phyloP scores from a whole-genome alignment of 2,113 vertebrate genomes.

The Dermatemys mawii region DNA sequence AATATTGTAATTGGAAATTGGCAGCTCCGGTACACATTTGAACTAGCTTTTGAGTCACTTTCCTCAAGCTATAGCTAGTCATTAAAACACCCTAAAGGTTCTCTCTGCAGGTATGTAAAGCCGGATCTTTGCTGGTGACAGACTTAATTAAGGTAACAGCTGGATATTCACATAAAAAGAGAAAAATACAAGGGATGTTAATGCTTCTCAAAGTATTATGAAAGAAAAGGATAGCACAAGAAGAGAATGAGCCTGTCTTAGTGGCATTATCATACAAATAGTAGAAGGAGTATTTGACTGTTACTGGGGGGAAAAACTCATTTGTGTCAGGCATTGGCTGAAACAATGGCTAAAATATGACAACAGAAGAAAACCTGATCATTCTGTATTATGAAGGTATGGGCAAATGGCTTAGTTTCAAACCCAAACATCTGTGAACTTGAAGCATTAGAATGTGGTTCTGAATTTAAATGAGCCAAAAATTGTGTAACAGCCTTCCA shows the following conservation, averaged over 20 bases:
- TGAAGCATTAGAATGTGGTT: conserved; percentile 18
- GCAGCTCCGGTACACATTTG: conserved; percentile 65
- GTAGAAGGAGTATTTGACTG: background rate
- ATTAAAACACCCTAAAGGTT: conserved; percentile 74
- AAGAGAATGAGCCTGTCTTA: conserved; percentile 15
- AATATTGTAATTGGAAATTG: conserved; percentile 73
- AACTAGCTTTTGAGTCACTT: conserved; percentile 55
- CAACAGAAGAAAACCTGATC: conserved; percentile 27
- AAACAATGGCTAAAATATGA: conserved; percentile 38
- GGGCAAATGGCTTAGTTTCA: conserved; percentile 25
- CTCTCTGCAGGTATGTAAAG: conserved; percentile 76
- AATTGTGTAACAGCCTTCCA: background rate
- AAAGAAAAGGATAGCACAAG: conserved; percentile 18
- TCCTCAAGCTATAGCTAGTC: conserved; percentile 64
- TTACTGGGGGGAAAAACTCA: background rate
- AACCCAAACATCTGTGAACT: conserved; percentile 34
- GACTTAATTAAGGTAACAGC: conserved; percentile 78
- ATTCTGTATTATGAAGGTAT: background rate
- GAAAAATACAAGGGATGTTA: conserved; percentile 57
- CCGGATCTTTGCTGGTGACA: conserved; percentile 75
- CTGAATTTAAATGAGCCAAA: conserved; percentile 48
- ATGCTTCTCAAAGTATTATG: conserved; percentile 31
- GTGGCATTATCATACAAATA: conserved; percentile 25
- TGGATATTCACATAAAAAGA: conserved; percentile 70
- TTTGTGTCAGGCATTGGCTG: conserved; percentile 23